These are phyloP conservation scores for Sarcophaga peregrina DNA, from an alignment of 1,140 invertebrate species.

Conservation along the genomic window DNA sequence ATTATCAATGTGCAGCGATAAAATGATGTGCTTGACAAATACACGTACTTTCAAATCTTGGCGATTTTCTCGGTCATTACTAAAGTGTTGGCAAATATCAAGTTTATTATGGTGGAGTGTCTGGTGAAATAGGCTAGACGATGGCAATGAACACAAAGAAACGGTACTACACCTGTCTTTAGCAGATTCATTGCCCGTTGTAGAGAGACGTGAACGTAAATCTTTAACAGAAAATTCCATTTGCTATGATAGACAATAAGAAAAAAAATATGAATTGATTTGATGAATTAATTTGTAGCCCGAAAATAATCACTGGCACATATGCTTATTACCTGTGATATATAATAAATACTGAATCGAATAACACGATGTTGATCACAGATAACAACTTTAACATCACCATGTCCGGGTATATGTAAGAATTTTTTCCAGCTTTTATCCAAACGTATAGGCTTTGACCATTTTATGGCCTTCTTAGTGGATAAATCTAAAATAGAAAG, in stretches of 20 bases:
- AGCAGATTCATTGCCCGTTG: conserved; percentile 41
- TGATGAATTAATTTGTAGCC: background rate
- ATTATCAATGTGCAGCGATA: conserved; percentile 58
- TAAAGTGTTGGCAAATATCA: conserved; percentile 43
- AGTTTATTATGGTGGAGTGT: background rate
- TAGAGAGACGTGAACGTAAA: conserved; percentile 55
- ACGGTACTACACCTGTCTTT: background rate
- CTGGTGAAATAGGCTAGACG: background rate
- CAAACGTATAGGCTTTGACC: conserved; percentile 68
- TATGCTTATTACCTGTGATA: conserved; percentile 52
- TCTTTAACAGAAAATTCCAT: conserved; percentile 63
- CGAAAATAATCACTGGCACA: too few relatives aligned
- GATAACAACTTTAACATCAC: conserved; percentile 79
- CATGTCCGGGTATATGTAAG: conserved; percentile 73
- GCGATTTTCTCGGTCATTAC: conserved; percentile 48
- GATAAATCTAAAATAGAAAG: conserved; percentile 24
- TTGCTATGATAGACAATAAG: conserved; percentile 47
- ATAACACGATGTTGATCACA: conserved; percentile 62
- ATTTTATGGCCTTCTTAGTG: conserved; percentile 56
- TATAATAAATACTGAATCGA: conserved; percentile 48
- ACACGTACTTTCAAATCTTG: conserved; percentile 48
- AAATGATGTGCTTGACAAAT: conserved; percentile 58
- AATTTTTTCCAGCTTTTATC: conserved; percentile 73
- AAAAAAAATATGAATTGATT: conserved; percentile 3
- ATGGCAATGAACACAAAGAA: too few relatives aligned